These are phyloP conservation scores for Nannoperca australis DNA, from an alignment of 2,797 vertebrate species.

Conservation along the genomic window DNA sequence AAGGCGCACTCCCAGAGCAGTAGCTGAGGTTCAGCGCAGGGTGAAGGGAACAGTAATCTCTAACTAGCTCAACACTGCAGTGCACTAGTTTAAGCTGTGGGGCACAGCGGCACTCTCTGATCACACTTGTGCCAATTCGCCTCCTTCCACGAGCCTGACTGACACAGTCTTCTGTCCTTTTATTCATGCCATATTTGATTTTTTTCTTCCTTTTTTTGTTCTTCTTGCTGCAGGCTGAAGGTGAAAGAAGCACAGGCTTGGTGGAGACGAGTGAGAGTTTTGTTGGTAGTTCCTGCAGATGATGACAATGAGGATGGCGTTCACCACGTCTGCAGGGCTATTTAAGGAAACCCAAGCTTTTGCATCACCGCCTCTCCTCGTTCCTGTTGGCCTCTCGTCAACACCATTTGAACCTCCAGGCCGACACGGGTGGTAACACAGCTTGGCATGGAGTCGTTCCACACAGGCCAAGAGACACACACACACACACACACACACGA, in stretches of 20 bases:
- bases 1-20: slow-evolving; percentile 76
- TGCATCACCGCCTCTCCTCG: slow-evolving; percentile 42
- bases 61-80: slow-evolving; percentile 72
- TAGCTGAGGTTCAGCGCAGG: slow-evolving; percentile 83
- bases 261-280: slow-evolving; percentile 9
- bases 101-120: slow-evolving; percentile 60
- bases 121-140: slow-evolving; percentile 54
- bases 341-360: slow-evolving; percentile 57
- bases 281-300: slow-evolving; percentile 43
- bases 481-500: slow-evolving; percentile 15
- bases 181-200: slow-evolving; percentile 40
- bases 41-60: slow-evolving; percentile 82
- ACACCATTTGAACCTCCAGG: slow-evolving; percentile 25
- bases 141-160: slow-evolving; percentile 44
- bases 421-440: slow-evolving; percentile 37
- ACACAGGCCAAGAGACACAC: slow-evolving; percentile 42
- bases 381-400: slow-evolving; percentile 37
- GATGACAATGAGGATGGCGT: slow-evolving; percentile 20
- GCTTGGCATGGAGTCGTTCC: slow-evolving; percentile 25
- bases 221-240: slow-evolving; percentile 62
- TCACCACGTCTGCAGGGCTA: slow-evolving; percentile 42
- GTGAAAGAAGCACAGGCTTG: slow-evolving; percentile 9
- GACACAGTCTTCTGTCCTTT: slow-evolving; percentile 45
- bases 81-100: slow-evolving; percentile 64
- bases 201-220: slow-evolving; percentile 9